Percentiles rank a stretch among this genome's conserved stretches.
phyloP scores from a whole-genome alignment of 1,140 invertebrate species.

The Magallana gigas region DNA sequence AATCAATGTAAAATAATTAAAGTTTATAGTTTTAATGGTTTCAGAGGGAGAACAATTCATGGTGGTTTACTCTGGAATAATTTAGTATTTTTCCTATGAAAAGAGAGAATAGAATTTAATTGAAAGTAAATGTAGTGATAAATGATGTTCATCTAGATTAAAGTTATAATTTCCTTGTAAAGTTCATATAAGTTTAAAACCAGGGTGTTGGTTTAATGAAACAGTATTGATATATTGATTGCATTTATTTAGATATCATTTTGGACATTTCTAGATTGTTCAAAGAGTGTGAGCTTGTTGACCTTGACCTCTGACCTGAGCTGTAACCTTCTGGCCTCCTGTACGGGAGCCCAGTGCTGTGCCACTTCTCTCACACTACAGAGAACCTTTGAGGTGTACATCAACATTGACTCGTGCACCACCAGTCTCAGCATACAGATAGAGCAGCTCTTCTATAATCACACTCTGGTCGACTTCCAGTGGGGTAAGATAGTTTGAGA shows the following conservation, averaged over 20 bases:
- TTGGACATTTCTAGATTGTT: conserved; percentile 1
- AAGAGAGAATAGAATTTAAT: too few relatives aligned
- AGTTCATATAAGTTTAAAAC: neutral
- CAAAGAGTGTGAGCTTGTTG: neutral
- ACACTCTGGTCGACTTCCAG: conserved; percentile 36
- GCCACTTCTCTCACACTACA: conserved; percentile 19
- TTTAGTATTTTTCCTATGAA: too few relatives aligned
- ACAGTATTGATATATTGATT: neutral
- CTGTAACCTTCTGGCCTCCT: conserved; percentile 51
- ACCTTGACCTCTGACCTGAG: conserved; percentile 41
- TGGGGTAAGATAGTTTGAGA: conserved; percentile 2
- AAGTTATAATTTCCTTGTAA: too few relatives aligned
- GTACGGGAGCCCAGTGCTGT: conserved; percentile 57
- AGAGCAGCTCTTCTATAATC: conserved; percentile 27
- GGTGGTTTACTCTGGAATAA: too few relatives aligned
- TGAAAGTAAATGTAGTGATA: too few relatives aligned
- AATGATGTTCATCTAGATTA: too few relatives aligned
- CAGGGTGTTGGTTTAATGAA: neutral
- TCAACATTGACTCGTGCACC: conserved; percentile 37
- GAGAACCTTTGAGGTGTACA: conserved; percentile 48
- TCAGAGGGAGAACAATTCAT: too few relatives aligned
- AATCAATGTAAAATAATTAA: too few relatives aligned
- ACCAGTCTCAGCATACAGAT: conserved; percentile 30
- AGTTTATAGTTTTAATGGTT: too few relatives aligned
- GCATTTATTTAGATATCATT: neutral